Evolutionary conservation across 1,140 invertebrate species (phyloP).

Genomic region (Drosophila subpulchrella): DNA sequence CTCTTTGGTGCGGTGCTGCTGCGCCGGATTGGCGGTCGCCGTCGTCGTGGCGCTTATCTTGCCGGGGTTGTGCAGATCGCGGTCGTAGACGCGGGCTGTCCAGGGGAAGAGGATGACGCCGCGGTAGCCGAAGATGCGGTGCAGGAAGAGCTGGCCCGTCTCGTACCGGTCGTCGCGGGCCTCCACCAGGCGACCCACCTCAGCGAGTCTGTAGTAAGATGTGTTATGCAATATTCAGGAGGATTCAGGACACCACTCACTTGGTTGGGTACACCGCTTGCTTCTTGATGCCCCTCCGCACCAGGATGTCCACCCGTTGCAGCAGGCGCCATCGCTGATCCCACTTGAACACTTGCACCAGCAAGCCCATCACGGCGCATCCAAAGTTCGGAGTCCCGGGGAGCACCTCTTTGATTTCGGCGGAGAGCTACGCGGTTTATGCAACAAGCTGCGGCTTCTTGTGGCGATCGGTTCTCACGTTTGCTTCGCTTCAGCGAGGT

Average conservation of each 20-base stretch:
- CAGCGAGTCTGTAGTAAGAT: constrained; percentile 85
- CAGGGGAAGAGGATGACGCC: constrained; percentile 98
- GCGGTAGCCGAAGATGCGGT: constrained; percentile 97
- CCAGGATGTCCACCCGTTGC: constrained; percentile 54
- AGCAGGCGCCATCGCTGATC: constrained; percentile 62
- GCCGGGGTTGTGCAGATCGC: constrained; percentile 89
- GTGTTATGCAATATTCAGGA: constrained; percentile 32
- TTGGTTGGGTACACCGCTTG: constrained; percentile 64
- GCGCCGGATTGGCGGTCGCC: constrained; percentile 61
- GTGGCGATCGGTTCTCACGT: constrained; percentile 28
- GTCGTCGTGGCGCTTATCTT: constrained; percentile 75
- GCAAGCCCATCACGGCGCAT: constrained; percentile 55
- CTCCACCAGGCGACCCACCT: constrained; percentile 88
- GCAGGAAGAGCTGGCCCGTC: constrained; percentile 97
- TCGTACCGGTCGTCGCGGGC: constrained; percentile 97
- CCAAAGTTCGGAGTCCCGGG: constrained; percentile 37
- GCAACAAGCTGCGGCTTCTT: constrained; percentile 37
- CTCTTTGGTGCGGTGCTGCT: constrained; percentile 66
- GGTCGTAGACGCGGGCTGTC: constrained; percentile 96
- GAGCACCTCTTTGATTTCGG: constrained; percentile 29
- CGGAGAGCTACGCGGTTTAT: constrained; percentile 53
- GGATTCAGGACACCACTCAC: constrained; percentile 42
- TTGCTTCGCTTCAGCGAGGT: constrained; percentile 14
- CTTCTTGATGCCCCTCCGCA: constrained; percentile 61
- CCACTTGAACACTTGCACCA: constrained; percentile 69